These are phyloP conservation scores for Drosophila flavopinicola DNA, from an alignment of 2,888 invertebrate species.

Conservation along the genomic window DNA sequence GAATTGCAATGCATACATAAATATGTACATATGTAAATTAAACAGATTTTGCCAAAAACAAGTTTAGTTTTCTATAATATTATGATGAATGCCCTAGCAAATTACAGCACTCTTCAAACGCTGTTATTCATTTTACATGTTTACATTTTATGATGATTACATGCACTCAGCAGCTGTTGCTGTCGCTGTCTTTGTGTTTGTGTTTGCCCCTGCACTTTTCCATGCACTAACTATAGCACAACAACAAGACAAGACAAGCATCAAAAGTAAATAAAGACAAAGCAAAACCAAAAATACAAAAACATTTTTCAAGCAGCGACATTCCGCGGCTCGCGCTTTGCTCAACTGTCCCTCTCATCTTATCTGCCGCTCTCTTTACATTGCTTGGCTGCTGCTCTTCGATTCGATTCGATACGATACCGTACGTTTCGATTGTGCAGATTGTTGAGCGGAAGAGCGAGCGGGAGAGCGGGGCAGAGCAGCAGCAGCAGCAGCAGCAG, in stretches of 20 bases:
- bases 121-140: constrained; percentile 13
- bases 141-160: constrained; percentile 38
- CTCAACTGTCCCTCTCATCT: constrained; percentile 28
- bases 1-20: too few relatives aligned
- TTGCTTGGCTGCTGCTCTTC: constrained; percentile 40
- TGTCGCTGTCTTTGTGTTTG: constrained; percentile 2
- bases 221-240: constrained; percentile 1
- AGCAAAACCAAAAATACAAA: constrained; percentile 1
- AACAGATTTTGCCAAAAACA: too few relatives aligned
- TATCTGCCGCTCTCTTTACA: constrained; percentile 30
- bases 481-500: constrained; percentile 8
- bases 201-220: constrained; percentile 18
- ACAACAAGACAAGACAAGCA: not conserved
- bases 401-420: constrained; percentile 43
- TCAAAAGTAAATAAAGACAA: constrained; percentile 5
- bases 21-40: too few relatives aligned
- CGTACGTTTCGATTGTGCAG: constrained; percentile 60
- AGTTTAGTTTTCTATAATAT: too few relatives aligned
- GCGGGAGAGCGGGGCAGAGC: not conserved
- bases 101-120: not conserved
- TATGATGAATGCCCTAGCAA: too few relatives aligned
- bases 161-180: constrained; percentile 5
- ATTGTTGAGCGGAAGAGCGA: too few relatives aligned
- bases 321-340: constrained; percentile 24
- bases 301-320: constrained; percentile 10